phyloP scores from a whole-genome alignment of 2,797 vertebrate genomes.

The Sardinella longiceps region DNA sequence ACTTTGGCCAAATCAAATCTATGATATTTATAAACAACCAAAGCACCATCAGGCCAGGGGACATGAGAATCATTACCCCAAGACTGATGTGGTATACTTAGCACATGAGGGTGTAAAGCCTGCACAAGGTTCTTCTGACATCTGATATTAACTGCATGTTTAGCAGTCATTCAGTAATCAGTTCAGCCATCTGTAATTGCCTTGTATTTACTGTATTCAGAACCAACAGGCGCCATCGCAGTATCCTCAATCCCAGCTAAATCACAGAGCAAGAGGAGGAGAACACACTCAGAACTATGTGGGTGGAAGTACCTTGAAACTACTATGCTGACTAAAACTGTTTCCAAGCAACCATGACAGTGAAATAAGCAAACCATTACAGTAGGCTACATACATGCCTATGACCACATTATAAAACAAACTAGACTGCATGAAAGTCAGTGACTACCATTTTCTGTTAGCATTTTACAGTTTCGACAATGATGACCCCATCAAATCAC shows the following conservation, averaged over 20 bases:
- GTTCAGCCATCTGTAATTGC: background rate
- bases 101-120: background rate
- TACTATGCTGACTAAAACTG: constrained; percentile 9
- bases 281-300: background rate
- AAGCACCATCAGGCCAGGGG: background rate
- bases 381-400: background rate
- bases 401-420: background rate
- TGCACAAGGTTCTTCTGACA: background rate
- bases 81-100: background rate
- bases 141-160: background rate
- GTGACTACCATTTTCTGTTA: background rate
- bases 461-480: background rate
- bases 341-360: constrained; percentile 43
- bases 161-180: background rate
- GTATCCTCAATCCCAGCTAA: background rate
- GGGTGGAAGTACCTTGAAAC: constrained; percentile 37
- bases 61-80: background rate
- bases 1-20: constrained; percentile 1
- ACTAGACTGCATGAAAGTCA: background rate
- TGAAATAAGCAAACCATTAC: constrained; percentile 38
- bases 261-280: background rate
- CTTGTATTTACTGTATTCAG: background rate
- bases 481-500: background rate
- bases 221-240: background rate
- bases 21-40: background rate